These are phyloP conservation scores for Dioctria rufipes DNA, from an alignment of 2,888 invertebrate species.

Conservation along the genomic window DNA sequence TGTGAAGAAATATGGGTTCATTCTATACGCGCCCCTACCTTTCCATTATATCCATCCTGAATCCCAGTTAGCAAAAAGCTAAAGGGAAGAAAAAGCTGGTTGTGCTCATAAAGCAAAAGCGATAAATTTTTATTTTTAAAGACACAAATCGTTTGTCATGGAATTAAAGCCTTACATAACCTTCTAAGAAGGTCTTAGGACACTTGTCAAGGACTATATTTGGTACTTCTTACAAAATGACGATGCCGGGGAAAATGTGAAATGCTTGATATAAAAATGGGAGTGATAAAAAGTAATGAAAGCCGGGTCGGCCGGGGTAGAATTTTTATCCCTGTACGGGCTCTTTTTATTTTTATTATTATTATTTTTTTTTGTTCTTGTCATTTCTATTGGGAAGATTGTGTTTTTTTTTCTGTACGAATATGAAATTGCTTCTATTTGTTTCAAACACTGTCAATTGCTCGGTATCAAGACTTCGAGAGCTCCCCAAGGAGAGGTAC, in stretches of 20 bases:
- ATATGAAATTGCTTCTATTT: slow-evolving; percentile 48
- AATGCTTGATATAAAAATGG: slow-evolving; percentile 48
- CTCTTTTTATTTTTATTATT: no score
- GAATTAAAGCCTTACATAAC: slow-evolving; percentile 44
- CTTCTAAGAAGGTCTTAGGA: slow-evolving; percentile 11
- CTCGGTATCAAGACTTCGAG: slow-evolving; percentile 48
- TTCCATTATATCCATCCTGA: background rate
- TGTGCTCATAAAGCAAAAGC: slow-evolving; percentile 50
- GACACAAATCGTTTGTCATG: slow-evolving; percentile 49
- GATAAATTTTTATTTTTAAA: slow-evolving; percentile 52
- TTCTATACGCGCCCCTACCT: background rate
- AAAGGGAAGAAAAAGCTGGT: slow-evolving; percentile 28
- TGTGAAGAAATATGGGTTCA: slow-evolving; percentile 17
- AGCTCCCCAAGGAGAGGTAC: slow-evolving; percentile 54
- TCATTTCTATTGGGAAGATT: slow-evolving; percentile 3
- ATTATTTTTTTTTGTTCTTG: background rate
- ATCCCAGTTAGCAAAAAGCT: background rate
- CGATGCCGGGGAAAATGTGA: slow-evolving; percentile 30
- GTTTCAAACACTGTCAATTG: slow-evolving; percentile 52
- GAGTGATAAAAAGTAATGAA: slow-evolving; percentile 48
- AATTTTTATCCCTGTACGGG: slow-evolving; percentile 38
- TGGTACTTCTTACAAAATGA: background rate
- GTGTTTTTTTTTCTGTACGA: slow-evolving; percentile 33
- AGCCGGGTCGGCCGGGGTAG: slow-evolving; percentile 24
- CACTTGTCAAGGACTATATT: slow-evolving; percentile 20